These are phyloP conservation scores for Sycobia sp. DNA, from an alignment of 1,140 invertebrate species.

Conservation along the genomic window DNA sequence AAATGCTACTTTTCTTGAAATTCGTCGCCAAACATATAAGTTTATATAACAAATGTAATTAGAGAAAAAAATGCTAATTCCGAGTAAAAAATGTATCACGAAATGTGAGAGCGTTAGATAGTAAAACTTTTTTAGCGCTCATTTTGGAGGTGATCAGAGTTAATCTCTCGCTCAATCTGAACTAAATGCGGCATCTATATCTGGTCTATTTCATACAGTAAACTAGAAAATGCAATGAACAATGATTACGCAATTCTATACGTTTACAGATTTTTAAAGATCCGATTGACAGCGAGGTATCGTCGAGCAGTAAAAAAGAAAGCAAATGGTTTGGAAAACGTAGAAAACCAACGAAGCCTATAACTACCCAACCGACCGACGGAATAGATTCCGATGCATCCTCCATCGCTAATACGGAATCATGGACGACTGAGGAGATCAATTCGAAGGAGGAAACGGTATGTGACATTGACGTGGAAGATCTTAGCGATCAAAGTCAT, in stretches of 20 bases:
- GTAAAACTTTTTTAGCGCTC: too few relatives aligned
- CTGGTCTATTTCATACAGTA: too few relatives aligned
- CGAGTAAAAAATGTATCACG: too few relatives aligned
- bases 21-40: too few relatives aligned
- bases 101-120: too few relatives aligned
- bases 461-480: constrained; percentile 42
- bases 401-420: constrained; percentile 45
- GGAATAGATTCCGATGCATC: constrained; percentile 31
- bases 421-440: constrained; percentile 41
- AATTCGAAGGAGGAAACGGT: constrained; percentile 45
- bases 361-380: background rate
- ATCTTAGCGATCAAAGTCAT: constrained; percentile 24
- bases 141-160: too few relatives aligned
- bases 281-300: constrained; percentile 29
- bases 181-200: too few relatives aligned
- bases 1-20: too few relatives aligned
- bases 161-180: too few relatives aligned
- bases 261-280: constrained; percentile 49
- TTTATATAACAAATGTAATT: too few relatives aligned
- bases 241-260: background rate
- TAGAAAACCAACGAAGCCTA: constrained; percentile 34
- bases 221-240: background rate
- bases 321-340: constrained; percentile 42
- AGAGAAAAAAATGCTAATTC: too few relatives aligned
- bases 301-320: constrained; percentile 37